Conservation (phyloP, 2,888 invertebrate species). For the Dysmachus trigonus region DNA sequence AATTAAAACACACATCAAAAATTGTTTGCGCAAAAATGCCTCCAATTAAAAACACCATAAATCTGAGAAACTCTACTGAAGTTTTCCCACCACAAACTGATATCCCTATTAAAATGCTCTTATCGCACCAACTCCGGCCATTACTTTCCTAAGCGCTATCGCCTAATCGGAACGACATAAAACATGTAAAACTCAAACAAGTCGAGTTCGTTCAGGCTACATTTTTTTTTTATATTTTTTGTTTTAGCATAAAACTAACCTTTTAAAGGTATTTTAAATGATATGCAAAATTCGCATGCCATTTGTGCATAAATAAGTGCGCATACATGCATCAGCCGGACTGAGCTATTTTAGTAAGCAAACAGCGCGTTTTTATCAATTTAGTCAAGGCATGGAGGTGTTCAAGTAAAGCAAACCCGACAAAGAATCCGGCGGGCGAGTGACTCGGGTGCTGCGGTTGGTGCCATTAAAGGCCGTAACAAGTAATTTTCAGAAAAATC, state of each 20-base stretch:
- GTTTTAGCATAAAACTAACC: not conserved
- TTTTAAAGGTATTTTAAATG: conserved; percentile 9
- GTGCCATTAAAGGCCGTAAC: conserved; percentile 16
- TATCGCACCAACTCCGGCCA: not conserved
- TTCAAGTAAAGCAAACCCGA: not conserved
- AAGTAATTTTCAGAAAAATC: not conserved
- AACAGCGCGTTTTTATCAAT: conserved; percentile 31
- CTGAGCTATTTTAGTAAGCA: conserved; percentile 11
- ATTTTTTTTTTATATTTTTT: not conserved
- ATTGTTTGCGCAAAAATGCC: not conserved
- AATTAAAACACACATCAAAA: not conserved
- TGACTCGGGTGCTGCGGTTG: not conserved
- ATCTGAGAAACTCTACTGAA: not conserved
- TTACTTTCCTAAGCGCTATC: not conserved
- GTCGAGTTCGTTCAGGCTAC: not conserved
- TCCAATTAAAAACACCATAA: not conserved
- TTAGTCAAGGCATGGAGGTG: not conserved
- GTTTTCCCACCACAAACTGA: not conserved
- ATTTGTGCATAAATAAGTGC: conserved; percentile 22
- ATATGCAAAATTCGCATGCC: conserved; percentile 29
- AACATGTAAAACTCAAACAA: conserved; percentile 21
- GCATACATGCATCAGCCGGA: not conserved
- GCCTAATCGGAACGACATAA: not conserved
- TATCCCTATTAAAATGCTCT: not conserved
- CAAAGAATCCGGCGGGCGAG: not conserved